These are phyloP conservation scores for Drosophila teissieri DNA, from an alignment of 1,140 invertebrate genomes.

Conservation along the genomic window DNA sequence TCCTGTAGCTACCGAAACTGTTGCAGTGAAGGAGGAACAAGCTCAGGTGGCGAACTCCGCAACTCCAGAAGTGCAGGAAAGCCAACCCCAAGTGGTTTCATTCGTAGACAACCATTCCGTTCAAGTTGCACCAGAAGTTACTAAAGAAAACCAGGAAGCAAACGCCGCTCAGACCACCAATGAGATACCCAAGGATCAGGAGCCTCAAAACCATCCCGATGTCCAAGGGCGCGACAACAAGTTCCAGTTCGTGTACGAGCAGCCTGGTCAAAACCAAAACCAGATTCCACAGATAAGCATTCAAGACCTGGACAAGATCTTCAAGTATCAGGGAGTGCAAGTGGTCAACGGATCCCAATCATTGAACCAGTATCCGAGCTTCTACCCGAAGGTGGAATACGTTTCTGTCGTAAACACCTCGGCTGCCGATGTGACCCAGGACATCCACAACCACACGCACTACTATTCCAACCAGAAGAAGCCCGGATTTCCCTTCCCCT, in stretches of 20 bases:
- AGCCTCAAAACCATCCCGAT: neutral
- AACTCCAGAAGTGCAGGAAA: neutral
- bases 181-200: constrained; percentile 10
- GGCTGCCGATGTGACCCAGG: constrained; percentile 20
- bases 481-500: constrained; percentile 43
- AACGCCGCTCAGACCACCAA: neutral
- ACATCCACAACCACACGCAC: constrained; percentile 24
- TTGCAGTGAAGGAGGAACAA: neutral
- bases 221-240: constrained; percentile 22
- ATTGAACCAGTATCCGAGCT: neutral
- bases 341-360: constrained; percentile 2
- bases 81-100: neutral
- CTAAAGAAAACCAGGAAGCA: neutral
- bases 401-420: constrained; percentile 12
- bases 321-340: constrained; percentile 38
- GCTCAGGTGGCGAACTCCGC: neutral
- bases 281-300: constrained; percentile 7
- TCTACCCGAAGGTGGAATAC: neutral
- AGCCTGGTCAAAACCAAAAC: neutral
- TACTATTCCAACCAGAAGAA: constrained; percentile 24
- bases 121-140: neutral
- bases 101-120: neutral
- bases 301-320: constrained; percentile 37
- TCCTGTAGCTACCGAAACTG: neutral
- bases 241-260: constrained; percentile 13